These are phyloP conservation scores for Camponotus floridanus DNA, from an alignment of 1,140 invertebrate species.

Conservation along the genomic window DNA sequence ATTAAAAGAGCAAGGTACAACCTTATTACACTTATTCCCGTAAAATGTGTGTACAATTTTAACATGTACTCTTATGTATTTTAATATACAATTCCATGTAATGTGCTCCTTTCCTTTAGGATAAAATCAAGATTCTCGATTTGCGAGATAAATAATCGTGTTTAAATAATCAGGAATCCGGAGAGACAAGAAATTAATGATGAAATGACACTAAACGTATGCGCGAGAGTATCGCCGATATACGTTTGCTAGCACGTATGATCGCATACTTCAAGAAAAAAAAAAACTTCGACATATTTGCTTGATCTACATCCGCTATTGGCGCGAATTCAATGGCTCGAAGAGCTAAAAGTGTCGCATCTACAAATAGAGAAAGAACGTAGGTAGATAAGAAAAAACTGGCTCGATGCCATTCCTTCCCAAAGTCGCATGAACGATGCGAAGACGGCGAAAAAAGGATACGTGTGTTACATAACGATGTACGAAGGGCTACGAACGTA, in stretches of 20 bases:
- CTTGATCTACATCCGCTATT: slow-evolving; percentile 78
- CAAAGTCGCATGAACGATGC: not conserved
- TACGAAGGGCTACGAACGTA: slow-evolving; percentile 20
- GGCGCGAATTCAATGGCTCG: slow-evolving; percentile 79
- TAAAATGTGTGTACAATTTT: slow-evolving; percentile 16
- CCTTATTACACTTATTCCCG: slow-evolving; percentile 11
- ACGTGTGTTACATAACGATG: slow-evolving; percentile 35
- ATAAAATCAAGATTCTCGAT: slow-evolving; percentile 2
- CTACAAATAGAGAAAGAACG: slow-evolving; percentile 82
- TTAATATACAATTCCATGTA: slow-evolving; percentile 1
- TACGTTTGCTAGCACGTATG: slow-evolving; percentile 86
- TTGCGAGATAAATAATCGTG: not conserved
- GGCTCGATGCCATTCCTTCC: slow-evolving; percentile 51
- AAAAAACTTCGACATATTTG: slow-evolving; percentile 80
- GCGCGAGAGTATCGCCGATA: slow-evolving; percentile 74
- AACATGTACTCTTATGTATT: too few species aligned
- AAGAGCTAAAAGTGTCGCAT: slow-evolving; percentile 82
- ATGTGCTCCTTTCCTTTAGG: not conserved
- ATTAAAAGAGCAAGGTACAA: not conserved
- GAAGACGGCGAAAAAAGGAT: slow-evolving; percentile 19
- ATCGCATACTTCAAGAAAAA: slow-evolving; percentile 78
- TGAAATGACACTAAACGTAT: not conserved
- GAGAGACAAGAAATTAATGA: not conserved
- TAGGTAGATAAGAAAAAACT: slow-evolving; percentile 72
- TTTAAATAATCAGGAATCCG: not conserved